Base-by-base conservation (phyloP, 2,113 vertebrate genomes). In the Pipra filicauda region DNA sequence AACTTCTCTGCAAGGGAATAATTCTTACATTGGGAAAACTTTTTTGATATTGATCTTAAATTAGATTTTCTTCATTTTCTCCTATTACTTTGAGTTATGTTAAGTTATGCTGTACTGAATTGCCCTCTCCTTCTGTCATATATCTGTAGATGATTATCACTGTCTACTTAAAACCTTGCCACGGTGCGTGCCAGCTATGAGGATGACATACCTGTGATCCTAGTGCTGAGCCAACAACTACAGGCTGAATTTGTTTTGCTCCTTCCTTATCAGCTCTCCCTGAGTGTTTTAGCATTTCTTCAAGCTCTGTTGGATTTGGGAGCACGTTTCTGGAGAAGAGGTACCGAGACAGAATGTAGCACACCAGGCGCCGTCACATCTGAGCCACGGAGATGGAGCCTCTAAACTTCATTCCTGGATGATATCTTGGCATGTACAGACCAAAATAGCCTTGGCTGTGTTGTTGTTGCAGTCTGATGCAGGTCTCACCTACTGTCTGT, bases 21-120 rank as follows among this genome's bases (percentile, higher is more conserved):
- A 88, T 91, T 84, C 58, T 64, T 86, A 41, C 52, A 26, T 69
- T 65, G 91, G 71, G 72, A 82, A 91, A 91, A 94, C 58, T 78
- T 91, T 49, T 62, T 58, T 54, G 65, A 79, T 96, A 94, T 58
- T 87, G 52, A 78, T 87, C 88, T 79, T 82, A 93, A 91, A 85
- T 90, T 94, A 96, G 88, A 85, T 92, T 95, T 93, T 80, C 80
- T 78, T 55, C 15, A 67, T 83, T 88, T 95, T 88, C 58, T 79
- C 51, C 51, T 48, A 11, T 89, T 93, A 89, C 83, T 94, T 91
- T 78, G 90, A 86, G 61, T 69, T 94, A 82, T 89, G 86, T 88
- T 76, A 93, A 80, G 49, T 58, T 73, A 22, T 21, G 41, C 93
- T 79, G 77, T 43, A 81, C 74, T 87, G 76, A 77, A 76, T 85